Evolutionary conservation across 1,140 invertebrate species (phyloP), one percentile per base, ranked within the genome.

Genomic region (Drosophila nigromelanica): DNA sequence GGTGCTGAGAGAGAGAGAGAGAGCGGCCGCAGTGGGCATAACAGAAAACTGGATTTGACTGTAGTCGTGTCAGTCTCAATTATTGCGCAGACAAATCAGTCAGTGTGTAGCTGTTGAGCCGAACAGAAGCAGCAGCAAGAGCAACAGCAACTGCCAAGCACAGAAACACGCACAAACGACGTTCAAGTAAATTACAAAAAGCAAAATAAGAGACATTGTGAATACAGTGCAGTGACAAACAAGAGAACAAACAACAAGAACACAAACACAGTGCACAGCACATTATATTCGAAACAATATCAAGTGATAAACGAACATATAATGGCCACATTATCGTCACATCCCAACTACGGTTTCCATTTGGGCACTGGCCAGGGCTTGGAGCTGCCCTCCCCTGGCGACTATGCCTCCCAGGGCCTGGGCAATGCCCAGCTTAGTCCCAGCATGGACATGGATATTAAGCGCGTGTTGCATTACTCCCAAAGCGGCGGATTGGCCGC

Each of bases 271-370:
- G 66, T 62, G 55, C 45, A 61, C 54, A 71, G 55, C 45, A 61
- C 54, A 71, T 30, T 55, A 43, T 48, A 72, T 74, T 67, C 50
- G 14, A 35, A 60, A 71, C 61, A 75, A 68, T 62, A 60, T 64
- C 67, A 50, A 75, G 72, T 63, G 48, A 66, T 56, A 61, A 69
- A 69, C n/a, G 18, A 43, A 71, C 56, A 55, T 42, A 35, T 62
- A 63, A 91, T 91, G 90, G 90, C 90, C 55, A 87, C 90, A 35
- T 78, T 91, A 75, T 91, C 90, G 21, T 80, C 91, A 48, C 91
- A 92, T 78, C 90, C 91, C 52, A 92, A 92, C 54, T 92, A 92
- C 66, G 91, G 91, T 40, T 92, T 92, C 71, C 91, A 91, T 61
- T 40, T 92, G 76, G 72, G 83, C 14, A 47, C 80, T 72, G 69